A percentile compares a stretch with the other conserved stretches of the same genome.
phyloP scores from a whole-genome alignment of 2,888 invertebrate genomes.

The Volucella inanis region DNA sequence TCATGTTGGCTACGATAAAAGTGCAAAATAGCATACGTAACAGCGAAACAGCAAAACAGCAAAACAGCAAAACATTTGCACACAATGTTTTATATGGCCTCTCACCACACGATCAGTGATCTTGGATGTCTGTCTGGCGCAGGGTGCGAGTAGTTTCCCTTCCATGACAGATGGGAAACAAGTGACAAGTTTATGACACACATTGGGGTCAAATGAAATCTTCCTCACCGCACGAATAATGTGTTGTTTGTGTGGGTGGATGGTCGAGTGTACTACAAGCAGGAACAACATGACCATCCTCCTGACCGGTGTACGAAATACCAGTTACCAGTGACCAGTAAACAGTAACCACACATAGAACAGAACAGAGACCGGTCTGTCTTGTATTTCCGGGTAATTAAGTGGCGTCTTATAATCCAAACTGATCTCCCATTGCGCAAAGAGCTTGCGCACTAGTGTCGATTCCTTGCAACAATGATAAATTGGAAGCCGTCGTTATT shows the following conservation, averaged over 20 bases:
- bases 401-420: slow-evolving; percentile 66
- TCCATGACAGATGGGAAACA: slow-evolving; percentile 67
- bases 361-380: slow-evolving; percentile 53
- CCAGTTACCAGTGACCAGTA: not conserved
- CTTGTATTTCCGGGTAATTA: slow-evolving; percentile 74
- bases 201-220: slow-evolving; percentile 67
- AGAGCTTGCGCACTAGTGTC: slow-evolving; percentile 36
- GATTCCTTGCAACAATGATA: slow-evolving; percentile 64
- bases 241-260: slow-evolving; percentile 55
- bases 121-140: not conserved
- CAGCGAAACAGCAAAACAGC: not conserved
- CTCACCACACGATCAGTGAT: slow-evolving; percentile 65
- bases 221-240: not conserved
- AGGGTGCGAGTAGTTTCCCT: slow-evolving; percentile 8
- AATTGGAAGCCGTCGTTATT: slow-evolving; percentile 71
- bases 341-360: not conserved
- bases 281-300: slow-evolving; percentile 55
- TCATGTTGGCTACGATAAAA: slow-evolving; percentile 44
- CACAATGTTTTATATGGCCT: slow-evolving; percentile 57
- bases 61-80: slow-evolving; percentile 48
- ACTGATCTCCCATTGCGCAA: slow-evolving; percentile 55
- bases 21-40: too few relatives aligned
- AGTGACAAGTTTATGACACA: slow-evolving; percentile 74
- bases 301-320: not conserved
- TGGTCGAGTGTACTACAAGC: slow-evolving; percentile 14